Evolutionary conservation across 2,797 vertebrate species (phyloP).

Genomic region (Sebastes baramenuke): DNA sequence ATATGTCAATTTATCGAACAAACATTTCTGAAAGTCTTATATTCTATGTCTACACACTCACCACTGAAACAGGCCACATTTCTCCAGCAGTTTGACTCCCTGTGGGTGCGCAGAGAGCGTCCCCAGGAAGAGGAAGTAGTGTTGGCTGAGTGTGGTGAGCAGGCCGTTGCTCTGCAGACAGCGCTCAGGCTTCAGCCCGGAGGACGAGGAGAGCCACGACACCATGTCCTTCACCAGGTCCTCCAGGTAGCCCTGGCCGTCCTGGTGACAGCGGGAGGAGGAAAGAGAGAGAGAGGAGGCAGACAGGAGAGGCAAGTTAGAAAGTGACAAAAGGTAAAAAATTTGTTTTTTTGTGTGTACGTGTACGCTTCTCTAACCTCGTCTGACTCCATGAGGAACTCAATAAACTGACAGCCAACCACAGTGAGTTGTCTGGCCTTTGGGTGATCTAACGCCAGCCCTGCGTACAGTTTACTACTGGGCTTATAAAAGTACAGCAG

Average conservation of each 20-base stretch:
- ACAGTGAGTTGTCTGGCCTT: conserved; percentile 97
- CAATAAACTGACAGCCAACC: conserved; percentile 96
- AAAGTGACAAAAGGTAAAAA: neutral
- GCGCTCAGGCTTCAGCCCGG: conserved; percentile 93
- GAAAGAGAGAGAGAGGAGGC: neutral
- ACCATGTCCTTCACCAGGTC: conserved; percentile 97
- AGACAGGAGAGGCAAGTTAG: neutral
- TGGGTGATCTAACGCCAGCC: conserved; percentile 90
- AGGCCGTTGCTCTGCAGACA: conserved; percentile 96
- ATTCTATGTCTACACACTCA: conserved; percentile 69
- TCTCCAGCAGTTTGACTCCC: conserved; percentile 98
- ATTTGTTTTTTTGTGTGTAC: neutral
- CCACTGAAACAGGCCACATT: conserved; percentile 99
- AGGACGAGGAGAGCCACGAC: conserved; percentile 91
- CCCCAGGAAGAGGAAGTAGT: conserved; percentile 98
- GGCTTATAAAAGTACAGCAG: conserved; percentile 98
- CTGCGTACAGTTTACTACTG: conserved; percentile 95
- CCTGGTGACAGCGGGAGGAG: conserved; percentile 73
- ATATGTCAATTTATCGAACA: neutral
- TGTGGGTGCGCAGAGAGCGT: conserved; percentile 94
- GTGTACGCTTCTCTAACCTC: conserved; percentile 84
- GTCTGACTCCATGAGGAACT: conserved; percentile 97
- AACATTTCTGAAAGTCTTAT: neutral
- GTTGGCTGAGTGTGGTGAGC: conserved; percentile 95
- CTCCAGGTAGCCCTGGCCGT: conserved; percentile 94